phyloP scores from a whole-genome alignment of 2,888 invertebrate genomes.

The Cybosia mesomella region DNA sequence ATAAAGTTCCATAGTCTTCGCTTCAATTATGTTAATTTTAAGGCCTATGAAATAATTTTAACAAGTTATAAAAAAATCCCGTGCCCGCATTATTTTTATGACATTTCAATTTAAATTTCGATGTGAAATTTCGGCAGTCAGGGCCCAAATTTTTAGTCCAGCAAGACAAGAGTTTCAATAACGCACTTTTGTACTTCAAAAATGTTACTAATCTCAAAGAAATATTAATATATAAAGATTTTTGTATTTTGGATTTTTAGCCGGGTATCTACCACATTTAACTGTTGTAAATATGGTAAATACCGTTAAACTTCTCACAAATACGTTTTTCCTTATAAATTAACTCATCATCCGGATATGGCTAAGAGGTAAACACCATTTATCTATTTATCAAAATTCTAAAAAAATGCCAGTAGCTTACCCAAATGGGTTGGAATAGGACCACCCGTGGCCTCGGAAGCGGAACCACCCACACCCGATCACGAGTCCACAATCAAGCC shows the following conservation, averaged over 20 bases:
- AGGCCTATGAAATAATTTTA: no score
- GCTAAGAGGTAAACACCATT: conserved; percentile 50
- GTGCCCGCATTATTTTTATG: no score
- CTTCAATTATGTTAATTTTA: not conserved
- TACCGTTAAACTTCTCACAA: conserved; percentile 13
- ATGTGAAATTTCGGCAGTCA: no score
- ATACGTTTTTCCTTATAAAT: conserved; percentile 37
- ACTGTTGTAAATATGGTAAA: not conserved
- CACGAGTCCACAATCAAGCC: conserved; percentile 77
- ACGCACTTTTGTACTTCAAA: no score
- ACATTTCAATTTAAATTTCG: no score
- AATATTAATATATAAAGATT: no score
- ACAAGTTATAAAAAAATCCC: no score
- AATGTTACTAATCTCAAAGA: no score
- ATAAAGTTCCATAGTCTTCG: not conserved
- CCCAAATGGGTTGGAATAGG: conserved; percentile 60
- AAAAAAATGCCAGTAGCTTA: conserved; percentile 56
- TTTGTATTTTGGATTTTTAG: not conserved
- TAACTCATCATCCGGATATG: conserved; percentile 42
- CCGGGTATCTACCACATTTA: not conserved
- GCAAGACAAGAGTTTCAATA: no score
- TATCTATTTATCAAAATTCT: conserved; percentile 54
- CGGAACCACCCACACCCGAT: conserved; percentile 84
- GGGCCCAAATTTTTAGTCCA: no score
- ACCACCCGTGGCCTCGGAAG: conserved; percentile 83